Conservation (phyloP, 2,797 vertebrate genomes). For the Sternarchorhynchus goeldii region DNA sequence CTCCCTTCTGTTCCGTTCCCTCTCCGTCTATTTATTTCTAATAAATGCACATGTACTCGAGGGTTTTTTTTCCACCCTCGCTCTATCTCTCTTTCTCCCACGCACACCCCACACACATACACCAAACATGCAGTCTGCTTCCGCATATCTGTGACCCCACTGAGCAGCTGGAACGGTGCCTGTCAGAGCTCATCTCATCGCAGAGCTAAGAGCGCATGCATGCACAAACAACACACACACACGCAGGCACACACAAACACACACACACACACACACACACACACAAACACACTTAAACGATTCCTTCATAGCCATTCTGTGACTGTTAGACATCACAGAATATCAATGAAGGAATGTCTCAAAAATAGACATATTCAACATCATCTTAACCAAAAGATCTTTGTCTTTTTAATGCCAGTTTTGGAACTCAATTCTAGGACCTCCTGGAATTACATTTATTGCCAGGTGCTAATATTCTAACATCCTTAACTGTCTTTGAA, state of each 20-base stretch:
- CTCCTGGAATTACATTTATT: no score
- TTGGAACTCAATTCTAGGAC: no score
- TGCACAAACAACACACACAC: neutral
- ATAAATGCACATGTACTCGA: slow-evolving; percentile 22
- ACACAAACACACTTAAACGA: neutral
- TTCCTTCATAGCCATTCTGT: neutral
- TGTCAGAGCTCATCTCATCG: slow-evolving; percentile 25
- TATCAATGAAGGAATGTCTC: no score
- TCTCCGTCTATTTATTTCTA: slow-evolving; percentile 26
- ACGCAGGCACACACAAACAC: neutral
- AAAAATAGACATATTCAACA: no score
- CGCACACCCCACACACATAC: slow-evolving; percentile 5
- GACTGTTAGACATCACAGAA: neutral
- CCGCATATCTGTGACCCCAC: slow-evolving; percentile 20
- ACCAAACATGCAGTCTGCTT: slow-evolving; percentile 17
- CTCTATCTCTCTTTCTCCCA: neutral
- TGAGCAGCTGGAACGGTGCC: slow-evolving; percentile 28
- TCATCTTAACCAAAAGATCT: no score
- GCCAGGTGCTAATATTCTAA: neutral
- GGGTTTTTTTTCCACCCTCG: slow-evolving; percentile 2
- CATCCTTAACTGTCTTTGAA: no score
- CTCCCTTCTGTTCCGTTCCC: slow-evolving; percentile 22
- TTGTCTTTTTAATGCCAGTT: no score
- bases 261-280: neutral
- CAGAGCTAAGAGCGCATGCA: neutral